A percentile compares a stretch with the other conserved stretches of the same genome.
Conservation (phyloP, 2,113 vertebrate genomes). For the Noctilio leporinus region DNA sequence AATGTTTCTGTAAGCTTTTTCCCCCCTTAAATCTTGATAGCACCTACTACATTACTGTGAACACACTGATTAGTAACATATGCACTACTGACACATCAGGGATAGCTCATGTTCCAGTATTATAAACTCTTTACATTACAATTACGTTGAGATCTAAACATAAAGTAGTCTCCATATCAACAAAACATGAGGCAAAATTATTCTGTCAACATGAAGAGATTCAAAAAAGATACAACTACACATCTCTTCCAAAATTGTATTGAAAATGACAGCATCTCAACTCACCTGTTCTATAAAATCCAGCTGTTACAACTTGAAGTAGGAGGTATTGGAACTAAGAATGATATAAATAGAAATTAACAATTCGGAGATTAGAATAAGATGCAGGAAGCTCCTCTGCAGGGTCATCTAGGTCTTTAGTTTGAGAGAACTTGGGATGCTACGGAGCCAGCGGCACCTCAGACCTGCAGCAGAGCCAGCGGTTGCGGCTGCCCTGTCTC, state of each 20-base stretch:
- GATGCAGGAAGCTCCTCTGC: not conserved
- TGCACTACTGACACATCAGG: no score
- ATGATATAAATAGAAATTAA: conserved; percentile 24
- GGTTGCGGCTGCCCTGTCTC: accelerated
- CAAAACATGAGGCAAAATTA: not conserved
- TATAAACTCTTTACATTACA: not conserved
- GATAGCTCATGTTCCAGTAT: not conserved
- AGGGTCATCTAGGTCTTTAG: not conserved
- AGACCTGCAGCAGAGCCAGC: not conserved
- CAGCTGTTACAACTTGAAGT: conserved; percentile 33
- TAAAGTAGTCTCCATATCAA: not conserved
- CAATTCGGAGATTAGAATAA: not conserved
- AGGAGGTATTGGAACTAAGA: conserved; percentile 36
- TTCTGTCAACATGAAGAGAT: not conserved
- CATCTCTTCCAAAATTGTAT: not conserved
- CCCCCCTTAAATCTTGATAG: not conserved
- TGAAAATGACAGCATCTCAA: conserved; percentile 6
- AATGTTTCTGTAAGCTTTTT: not conserved
- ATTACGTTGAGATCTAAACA: not conserved
- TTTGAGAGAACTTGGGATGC: not conserved
- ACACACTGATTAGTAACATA: not conserved
- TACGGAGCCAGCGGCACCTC: not conserved
- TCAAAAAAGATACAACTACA: not conserved
- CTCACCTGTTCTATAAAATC: conserved; percentile 33
- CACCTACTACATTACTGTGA: no score